Base-by-base conservation (phyloP, 2,888 invertebrate species). In the Octodonta nipae region DNA sequence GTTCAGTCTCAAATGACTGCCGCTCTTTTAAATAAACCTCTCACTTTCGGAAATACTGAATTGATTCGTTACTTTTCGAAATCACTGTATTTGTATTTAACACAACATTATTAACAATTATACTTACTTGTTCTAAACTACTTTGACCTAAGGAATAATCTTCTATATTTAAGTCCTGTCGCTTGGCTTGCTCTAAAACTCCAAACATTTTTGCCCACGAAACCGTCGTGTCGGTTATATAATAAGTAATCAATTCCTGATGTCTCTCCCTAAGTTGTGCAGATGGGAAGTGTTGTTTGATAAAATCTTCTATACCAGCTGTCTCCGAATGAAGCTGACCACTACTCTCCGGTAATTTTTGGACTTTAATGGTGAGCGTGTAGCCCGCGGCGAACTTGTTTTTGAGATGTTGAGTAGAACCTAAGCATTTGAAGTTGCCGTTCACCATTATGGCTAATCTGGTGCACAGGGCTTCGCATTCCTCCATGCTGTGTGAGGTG, bases 401-500 rank as follows among this genome's bases (percentile, higher is more conserved):
- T 58, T 86, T 85, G 32, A 86, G 65, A 55, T 84, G 83, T 49
- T 86, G 85, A 25, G 78, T 76, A 1, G 83, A 78, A 12, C 85
- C 85, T 26, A 85, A 63, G 48, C 85, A 86, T 53, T 75, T 73
- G 58, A 85, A 79, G 42, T 72, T 68, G 1, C 85, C 86, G 56
- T 82, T 82, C n/a, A 84, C 84, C 85, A 86, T 85, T 40, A 86
- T 78, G 24, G 83, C 83, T 44, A 86, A 59, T 4, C 84, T 66
- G 2, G 81, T 78, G 57, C 86, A 86, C 13, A 86, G 65, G 11
- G 83, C 83, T 63, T 86, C 85, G 60, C 84, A 84, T 61, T 86
- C 85, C 61, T 84, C 84, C 82, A 86, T 84, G 55, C 80, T 82
- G 64, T 84, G 83, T 26, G 86, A 85, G 11, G 88, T 88, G 36